Evolutionary conservation across 92 coral and sea anemone species (phyloP).

Genomic region (Palythoa heliodiscus): DNA sequence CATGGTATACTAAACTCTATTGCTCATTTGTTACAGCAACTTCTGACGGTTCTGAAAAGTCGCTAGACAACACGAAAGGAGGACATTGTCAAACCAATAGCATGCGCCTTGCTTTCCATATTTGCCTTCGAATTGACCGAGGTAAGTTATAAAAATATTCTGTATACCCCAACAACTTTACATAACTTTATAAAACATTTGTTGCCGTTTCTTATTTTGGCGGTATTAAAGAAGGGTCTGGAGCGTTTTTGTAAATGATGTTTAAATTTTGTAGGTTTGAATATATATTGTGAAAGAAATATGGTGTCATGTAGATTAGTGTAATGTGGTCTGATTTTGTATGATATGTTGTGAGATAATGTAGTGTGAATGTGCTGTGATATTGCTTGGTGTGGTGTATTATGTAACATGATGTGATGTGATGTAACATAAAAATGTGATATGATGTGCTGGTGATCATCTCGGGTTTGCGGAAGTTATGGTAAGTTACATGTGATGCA

Average conservation of each 20-base stretch:
- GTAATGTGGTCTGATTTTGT: too few relatives aligned
- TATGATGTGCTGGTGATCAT: background rate
- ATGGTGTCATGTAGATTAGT: too few relatives aligned
- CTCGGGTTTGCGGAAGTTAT: background rate
- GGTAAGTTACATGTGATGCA: too few relatives aligned
- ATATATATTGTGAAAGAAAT: too few relatives aligned
- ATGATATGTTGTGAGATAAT: too few relatives aligned
- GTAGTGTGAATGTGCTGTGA: too few relatives aligned
- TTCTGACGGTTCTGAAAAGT: background rate
- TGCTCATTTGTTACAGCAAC: background rate
- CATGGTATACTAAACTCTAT: background rate
- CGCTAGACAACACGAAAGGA: background rate
- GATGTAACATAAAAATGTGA: background rate
- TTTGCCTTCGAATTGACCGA: background rate
- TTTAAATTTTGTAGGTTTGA: too few relatives aligned
- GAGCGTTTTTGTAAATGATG: background rate
- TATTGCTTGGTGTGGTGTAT: too few relatives aligned
- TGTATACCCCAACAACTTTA: background rate
- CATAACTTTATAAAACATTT: too few relatives aligned
- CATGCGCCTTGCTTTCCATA: slow-evolving; percentile 13
- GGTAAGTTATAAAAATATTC: background rate
- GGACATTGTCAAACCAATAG: slow-evolving; percentile 20
- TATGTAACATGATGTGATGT: background rate
- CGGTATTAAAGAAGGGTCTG: background rate
- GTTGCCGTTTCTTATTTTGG: background rate